Base-by-base conservation (phyloP, 2,113 vertebrate species). In the Rhabdornis inornatus region DNA sequence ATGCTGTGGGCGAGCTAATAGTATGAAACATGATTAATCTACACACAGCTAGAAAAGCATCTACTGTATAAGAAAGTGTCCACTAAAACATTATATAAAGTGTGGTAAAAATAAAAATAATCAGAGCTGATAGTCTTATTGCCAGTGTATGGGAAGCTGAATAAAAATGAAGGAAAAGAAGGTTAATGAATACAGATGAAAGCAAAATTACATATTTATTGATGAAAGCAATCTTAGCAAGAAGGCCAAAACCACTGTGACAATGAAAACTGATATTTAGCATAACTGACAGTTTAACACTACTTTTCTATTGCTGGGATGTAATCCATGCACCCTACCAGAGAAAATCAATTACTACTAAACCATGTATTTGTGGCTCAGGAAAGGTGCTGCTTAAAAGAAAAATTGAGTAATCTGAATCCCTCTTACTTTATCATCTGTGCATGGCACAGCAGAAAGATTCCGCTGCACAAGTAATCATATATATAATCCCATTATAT, bases 281-380 rank as follows among this genome's bases (percentile, higher is more conserved):
- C 35, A 45, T 79, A 92, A 55, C 44, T 77, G 66, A 85, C 30
- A 79, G 49, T 72, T 95, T 89, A 94, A 75, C 61, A 80, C 45
- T 50, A 15, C 19, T 91, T 80, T 93, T 85, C 66, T 61, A 27
- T 31, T 59, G 25, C 37, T 83, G 39, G 20, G 33, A 74, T 64
- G n/a, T 45, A 88, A 96, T 53, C 40, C 66, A 68, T 72, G 37
- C 45, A 86, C 50, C 31, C 66, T 90, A 79, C 50, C 50, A 91
- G 75, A 89, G 61, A 91, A 91, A 95, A 95, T 75, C 70, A 76
- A 72, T 94, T 94, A 64, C 61, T 75, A 23, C n/a, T 89, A 94
- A 94, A 81, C 24, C 61, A 27, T 61, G 18, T 68, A 75, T 87
- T 87, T 83, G 75, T 53, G 37, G 40, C 49, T 89, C 3, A 65